Conservation (phyloP, 1,140 invertebrate genomes). For the Platorchestia sp. region DNA sequence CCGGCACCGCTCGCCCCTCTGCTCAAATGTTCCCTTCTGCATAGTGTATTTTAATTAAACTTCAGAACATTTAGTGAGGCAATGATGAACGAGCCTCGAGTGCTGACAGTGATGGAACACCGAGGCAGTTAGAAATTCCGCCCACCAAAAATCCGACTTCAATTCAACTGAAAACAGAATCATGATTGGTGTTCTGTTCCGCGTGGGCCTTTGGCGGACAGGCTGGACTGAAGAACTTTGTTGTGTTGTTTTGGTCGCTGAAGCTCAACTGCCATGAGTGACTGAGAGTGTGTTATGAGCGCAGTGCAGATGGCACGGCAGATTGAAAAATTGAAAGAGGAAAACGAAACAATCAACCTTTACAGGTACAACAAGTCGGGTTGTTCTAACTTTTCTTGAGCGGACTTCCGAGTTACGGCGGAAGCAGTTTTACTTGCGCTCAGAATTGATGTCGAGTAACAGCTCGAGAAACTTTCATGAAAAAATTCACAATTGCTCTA, state of each 20-base stretch:
- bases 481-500: neutral
- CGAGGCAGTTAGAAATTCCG: slow-evolving; percentile 9
- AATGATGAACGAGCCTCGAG: slow-evolving; percentile 33
- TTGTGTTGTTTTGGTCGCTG: neutral
- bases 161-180: neutral
- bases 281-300: neutral
- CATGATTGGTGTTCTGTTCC: slow-evolving; percentile 10
- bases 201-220: neutral
- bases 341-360: neutral
- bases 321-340: neutral
- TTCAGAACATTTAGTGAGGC: neutral
- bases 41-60: slow-evolving; percentile 35
- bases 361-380: neutral
- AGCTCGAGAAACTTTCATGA: neutral
- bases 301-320: neutral
- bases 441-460: neutral
- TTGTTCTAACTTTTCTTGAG: neutral
- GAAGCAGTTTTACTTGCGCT: neutral
- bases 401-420: neutral
- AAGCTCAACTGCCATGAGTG: neutral
- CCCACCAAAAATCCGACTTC: neutral
- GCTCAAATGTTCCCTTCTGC: neutral
- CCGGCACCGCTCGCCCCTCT: neutral
- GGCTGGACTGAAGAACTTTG: neutral
- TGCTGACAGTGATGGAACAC: slow-evolving; percentile 52